Base-by-base conservation (phyloP, 2,113 vertebrate species). In the Poecilia latipinna region DNA sequence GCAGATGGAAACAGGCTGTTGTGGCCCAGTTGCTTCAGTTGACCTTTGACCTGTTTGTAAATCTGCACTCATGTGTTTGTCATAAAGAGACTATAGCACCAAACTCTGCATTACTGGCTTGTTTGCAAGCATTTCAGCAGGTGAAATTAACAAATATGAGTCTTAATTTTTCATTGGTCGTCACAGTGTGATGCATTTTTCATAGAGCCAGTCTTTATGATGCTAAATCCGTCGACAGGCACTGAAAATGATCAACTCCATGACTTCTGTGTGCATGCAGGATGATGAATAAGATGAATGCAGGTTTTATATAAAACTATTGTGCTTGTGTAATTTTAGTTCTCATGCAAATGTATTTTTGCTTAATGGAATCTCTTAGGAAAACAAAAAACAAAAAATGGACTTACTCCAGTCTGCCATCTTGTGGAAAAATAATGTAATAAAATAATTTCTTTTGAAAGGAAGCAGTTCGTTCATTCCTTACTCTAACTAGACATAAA, bases 1-100 rank as follows among this genome's bases (percentile, higher is more conserved):
- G 28, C 86, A 86, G 86, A 84, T 80, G 63, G 74, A 82, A 72
- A 66, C 80, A 80, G 63, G 35, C 87, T 89, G 86, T 74, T 79
- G 68, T 88, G 88, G 72, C 87, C 80, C 78, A 87, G 78, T 88
- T 91, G 87, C 83, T 86, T 79, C 67, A 60, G 74, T 63, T 71
- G 6, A 48, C 83, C 86, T 90, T 79, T 92, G 88, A 90, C 89
- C 83, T 44, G 32, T 79, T 75, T 61, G 82, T 81, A 75, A 62
- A 66, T 82, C 76, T 64, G 68, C 61, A 28, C 44, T 57, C 54
- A 68, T 63, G 61, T 32, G 39, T 67, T 44, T 67, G 37, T 22
- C 10, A 63, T 28, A 67, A 60, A 61, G 75, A 75, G 61, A 35
- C 37, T 78, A 67, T 68, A 10, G 74, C 65, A 31, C 33, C 0